A percentile compares a stretch with the other conserved stretches of the same genome.
Conservation (phyloP, 2,113 vertebrate genomes). For the Calidris pygmaea region DNA sequence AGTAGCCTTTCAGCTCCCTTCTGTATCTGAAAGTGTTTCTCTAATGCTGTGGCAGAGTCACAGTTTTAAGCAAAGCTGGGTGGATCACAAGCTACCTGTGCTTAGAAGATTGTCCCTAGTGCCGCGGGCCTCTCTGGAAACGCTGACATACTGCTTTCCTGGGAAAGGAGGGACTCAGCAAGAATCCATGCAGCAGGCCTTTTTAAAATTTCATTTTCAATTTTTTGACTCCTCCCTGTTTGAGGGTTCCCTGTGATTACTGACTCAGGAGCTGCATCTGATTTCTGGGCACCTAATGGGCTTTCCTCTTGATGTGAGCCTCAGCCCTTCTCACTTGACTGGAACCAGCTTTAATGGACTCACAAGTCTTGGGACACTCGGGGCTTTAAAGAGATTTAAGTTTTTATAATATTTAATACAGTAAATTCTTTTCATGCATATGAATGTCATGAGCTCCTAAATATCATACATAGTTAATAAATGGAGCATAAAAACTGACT, state of each 20-base stretch:
- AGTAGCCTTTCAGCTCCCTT: neutral
- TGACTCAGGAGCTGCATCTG: neutral
- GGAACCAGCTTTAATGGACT: neutral
- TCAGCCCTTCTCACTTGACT: neutral
- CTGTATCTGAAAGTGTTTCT: neutral
- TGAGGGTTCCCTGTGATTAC: constrained; percentile 37
- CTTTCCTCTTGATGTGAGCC: neutral
- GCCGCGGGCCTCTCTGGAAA: neutral
- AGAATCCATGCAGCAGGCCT: neutral
- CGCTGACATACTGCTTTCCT: constrained; percentile 6
- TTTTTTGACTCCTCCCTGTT: constrained; percentile 47
- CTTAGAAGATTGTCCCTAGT: neutral
- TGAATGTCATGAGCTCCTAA: neutral
- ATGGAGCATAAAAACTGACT: neutral
- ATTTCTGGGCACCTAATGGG: neutral
- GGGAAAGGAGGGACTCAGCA: constrained; percentile 6
- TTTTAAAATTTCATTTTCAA: neutral
- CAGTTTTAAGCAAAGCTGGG: neutral
- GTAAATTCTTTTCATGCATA: neutral
- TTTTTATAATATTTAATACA: neutral
- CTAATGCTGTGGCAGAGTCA: neutral
- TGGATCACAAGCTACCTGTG: neutral
- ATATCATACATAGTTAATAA: neutral
- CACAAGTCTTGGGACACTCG: neutral
- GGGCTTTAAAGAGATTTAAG: neutral